These are phyloP conservation scores for Nomada goodeniana DNA, from an alignment of 2,888 invertebrate genomes.

Conservation along the genomic window DNA sequence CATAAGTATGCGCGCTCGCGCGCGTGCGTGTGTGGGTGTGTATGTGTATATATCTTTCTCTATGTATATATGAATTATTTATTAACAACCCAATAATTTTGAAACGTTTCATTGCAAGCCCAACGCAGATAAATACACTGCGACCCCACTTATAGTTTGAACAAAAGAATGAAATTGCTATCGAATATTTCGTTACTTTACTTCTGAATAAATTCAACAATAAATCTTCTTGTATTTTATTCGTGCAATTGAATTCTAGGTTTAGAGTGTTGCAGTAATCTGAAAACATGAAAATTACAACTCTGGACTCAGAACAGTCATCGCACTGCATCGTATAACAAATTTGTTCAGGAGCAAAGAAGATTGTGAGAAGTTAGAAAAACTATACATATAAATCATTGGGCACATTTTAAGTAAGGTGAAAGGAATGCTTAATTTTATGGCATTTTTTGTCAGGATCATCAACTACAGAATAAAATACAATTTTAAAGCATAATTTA, in stretches of 20 bases:
- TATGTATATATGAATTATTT: constrained; percentile 70
- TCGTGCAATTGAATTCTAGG: not conserved
- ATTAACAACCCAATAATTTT: constrained; percentile 65
- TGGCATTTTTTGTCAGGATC: constrained; percentile 40
- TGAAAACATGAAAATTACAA: not conserved
- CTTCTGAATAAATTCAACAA: constrained; percentile 44
- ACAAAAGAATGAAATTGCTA: constrained; percentile 29
- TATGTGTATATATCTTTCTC: constrained; percentile 64
- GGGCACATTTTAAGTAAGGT: constrained; percentile 30
- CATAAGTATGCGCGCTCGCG: constrained; percentile 56
- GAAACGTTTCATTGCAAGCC: constrained; percentile 53
- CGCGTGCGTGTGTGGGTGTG: constrained; percentile 40
- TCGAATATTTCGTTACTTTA: constrained; percentile 37
- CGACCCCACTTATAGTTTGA: constrained; percentile 34
- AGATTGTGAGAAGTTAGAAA: constrained; percentile 18
- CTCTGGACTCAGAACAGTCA: not conserved
- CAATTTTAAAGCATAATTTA: not conserved
- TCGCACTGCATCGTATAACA: not conserved
- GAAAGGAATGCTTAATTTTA: constrained; percentile 29
- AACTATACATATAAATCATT: constrained; percentile 32
- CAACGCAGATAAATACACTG: constrained; percentile 46
- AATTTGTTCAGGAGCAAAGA: constrained; percentile 39
- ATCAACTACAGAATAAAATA: constrained; percentile 43
- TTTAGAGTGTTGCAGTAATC: constrained; percentile 3
- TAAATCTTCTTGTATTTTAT: constrained; percentile 30